phyloP scores from a whole-genome alignment of 2,888 invertebrate genomes.

The Cryptocephalus moraei region DNA sequence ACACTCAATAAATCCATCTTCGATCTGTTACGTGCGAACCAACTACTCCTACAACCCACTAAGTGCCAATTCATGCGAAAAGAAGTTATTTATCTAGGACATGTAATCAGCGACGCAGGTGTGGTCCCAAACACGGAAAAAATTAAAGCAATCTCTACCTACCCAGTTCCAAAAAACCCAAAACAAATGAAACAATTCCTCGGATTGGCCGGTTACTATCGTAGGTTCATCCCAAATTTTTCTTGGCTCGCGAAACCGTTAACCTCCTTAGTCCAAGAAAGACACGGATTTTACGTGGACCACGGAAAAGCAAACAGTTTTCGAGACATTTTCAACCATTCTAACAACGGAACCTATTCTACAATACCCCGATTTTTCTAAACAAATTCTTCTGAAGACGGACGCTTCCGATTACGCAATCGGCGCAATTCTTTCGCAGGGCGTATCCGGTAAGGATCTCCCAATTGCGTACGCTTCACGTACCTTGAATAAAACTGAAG shows the following conservation, averaged over 20 bases:
- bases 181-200: constrained; percentile 27
- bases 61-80: constrained; percentile 28
- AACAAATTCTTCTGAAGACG: no score
- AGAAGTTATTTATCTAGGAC: constrained; percentile 31
- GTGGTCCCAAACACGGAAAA: constrained; percentile 29
- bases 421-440: no score
- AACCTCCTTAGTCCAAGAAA: constrained; percentile 20
- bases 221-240: constrained; percentile 21
- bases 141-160: constrained; percentile 16
- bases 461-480: no score
- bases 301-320: no score
- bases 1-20: not conserved
- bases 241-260: constrained; percentile 21
- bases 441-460: no score
- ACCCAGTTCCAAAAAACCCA: constrained; percentile 21
- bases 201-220: constrained; percentile 25
- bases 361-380: no score
- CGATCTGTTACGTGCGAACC: not conserved
- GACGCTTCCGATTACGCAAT: no score
- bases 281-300: constrained; percentile 3
- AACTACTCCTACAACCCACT: constrained; percentile 15
- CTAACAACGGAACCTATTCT: no score
- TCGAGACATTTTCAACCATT: no score
- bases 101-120: constrained; percentile 15
- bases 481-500: no score